phyloP scores from a whole-genome alignment of 2,113 vertebrate genomes.

The Ceuthmochares aereus region DNA sequence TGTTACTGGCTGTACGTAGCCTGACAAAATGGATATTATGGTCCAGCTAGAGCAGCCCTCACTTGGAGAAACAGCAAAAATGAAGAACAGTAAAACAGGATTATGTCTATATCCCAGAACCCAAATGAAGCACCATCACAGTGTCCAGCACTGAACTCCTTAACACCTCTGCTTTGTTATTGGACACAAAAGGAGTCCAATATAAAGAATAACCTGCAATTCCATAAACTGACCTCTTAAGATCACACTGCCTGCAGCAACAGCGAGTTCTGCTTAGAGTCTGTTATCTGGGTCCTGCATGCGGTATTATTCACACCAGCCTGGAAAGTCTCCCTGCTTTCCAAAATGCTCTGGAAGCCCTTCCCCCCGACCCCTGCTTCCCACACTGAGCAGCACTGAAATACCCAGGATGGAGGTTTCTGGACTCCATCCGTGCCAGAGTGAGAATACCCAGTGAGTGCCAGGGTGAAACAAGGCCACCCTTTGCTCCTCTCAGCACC shows the following conservation, averaged over 20 bases:
- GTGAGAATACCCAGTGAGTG: neutral
- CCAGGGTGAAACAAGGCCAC: neutral
- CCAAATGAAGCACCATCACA: neutral
- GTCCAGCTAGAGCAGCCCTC: neutral
- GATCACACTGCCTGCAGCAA: neutral
- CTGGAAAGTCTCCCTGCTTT: neutral
- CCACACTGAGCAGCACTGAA: neutral
- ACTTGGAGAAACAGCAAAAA: neutral
- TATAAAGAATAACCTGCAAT: neutral
- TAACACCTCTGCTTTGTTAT: neutral
- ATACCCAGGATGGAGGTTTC: fast-evolving
- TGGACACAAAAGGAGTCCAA: neutral
- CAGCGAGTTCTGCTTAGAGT: neutral
- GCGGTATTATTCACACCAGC: fast-evolving
- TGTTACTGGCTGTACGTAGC: neutral
- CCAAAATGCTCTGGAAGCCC: neutral
- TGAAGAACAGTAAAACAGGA: neutral
- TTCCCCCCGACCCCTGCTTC: neutral
- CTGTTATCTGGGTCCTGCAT: neutral
- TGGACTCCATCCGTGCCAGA: fast-evolving
- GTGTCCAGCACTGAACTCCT: neutral
- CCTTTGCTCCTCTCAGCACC: neutral
- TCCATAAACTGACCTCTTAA: neutral
- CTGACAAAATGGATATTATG: neutral
- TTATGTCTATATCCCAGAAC: neutral